Conservation (phyloP, 2,888 invertebrate genomes). For the Ectropis crepuscularia region DNA sequence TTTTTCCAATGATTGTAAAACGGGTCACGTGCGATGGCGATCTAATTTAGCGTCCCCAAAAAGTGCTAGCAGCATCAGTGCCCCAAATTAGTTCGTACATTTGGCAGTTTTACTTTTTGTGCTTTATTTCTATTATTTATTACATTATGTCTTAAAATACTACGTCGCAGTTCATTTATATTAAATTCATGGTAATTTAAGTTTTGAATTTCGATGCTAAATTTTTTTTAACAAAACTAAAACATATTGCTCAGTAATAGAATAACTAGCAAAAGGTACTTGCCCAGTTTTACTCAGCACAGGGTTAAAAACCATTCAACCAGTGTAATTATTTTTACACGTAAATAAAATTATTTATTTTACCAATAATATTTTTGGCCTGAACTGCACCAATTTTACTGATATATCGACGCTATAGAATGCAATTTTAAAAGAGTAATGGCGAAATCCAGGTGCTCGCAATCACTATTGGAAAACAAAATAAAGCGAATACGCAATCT, state of each 20-base stretch:
- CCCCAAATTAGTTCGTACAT: constrained; percentile 64
- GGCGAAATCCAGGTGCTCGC: constrained; percentile 69
- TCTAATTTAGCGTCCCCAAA: constrained; percentile 75
- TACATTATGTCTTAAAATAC: too few species aligned
- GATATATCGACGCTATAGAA: constrained; percentile 72
- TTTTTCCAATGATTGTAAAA: constrained; percentile 53
- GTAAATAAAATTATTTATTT: too few species aligned
- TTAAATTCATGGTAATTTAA: too few species aligned
- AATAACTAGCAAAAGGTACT: too few species aligned
- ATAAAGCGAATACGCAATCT: constrained; percentile 55
- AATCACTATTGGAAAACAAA: constrained; percentile 71
- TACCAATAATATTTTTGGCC: constrained; percentile 50
- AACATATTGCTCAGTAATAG: too few species aligned
- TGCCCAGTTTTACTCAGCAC: too few species aligned
- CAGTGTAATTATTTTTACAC: too few species aligned
- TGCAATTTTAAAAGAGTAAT: constrained; percentile 75
- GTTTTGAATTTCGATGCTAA: too few species aligned
- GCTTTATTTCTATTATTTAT: constrained; percentile 10
- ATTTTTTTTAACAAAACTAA: too few species aligned
- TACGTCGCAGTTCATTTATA: too few species aligned
- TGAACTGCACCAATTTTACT: constrained; percentile 62
- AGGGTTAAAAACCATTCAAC: too few species aligned
- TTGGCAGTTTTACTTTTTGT: constrained; percentile 45
- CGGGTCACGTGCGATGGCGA: constrained; percentile 69
- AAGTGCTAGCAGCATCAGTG: constrained; percentile 67